Conservation (phyloP, 92 coral and sea anemone species). For the Epizoanthus scotinus region DNA sequence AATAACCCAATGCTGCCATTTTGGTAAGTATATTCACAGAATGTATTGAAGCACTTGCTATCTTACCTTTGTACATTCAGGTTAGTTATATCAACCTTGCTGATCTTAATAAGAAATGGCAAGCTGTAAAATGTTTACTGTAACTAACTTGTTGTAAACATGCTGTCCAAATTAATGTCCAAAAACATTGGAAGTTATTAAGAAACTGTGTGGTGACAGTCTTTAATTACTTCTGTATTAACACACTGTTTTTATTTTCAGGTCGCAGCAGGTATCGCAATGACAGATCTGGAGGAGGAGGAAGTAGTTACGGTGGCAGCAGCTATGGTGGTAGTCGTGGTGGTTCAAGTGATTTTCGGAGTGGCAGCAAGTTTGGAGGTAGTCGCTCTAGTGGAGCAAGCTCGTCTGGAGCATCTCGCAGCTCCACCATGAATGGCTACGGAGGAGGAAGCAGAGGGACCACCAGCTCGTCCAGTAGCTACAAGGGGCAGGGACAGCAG, state of each 20-base stretch:
- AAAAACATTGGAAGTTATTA: too few species aligned
- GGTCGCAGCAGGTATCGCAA: slow-evolving; percentile 89
- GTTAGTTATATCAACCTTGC: too few species aligned
- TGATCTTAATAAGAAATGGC: too few species aligned
- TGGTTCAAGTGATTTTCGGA: slow-evolving; percentile 43
- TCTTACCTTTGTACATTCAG: too few species aligned
- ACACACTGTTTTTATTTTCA: slow-evolving; percentile 24
- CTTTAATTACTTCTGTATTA: too few species aligned
- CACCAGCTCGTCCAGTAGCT: slow-evolving; percentile 41
- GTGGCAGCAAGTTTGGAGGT: slow-evolving; percentile 56
- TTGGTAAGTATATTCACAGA: too few species aligned
- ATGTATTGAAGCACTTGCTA: too few species aligned
- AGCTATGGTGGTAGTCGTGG: slow-evolving; percentile 41
- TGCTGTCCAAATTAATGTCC: too few species aligned
- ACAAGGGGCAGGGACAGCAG: slow-evolving; percentile 57
- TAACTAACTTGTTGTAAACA: too few species aligned
- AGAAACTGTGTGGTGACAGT: too few species aligned
- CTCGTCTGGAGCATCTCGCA: slow-evolving; percentile 26
- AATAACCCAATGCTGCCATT: too few species aligned
- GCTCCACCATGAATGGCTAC: slow-evolving; percentile 50
- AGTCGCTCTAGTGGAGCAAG: slow-evolving; percentile 51
- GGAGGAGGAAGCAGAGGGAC: slow-evolving; percentile 57
- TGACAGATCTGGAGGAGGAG: slow-evolving; percentile 60
- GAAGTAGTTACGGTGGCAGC: slow-evolving; percentile 37
- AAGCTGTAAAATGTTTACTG: too few species aligned